Evolutionary conservation across 92 coral and sea anemone species (phyloP), one percentile per base, ranked within the genome.

Genomic region (Epizoanthus stellaris): DNA sequence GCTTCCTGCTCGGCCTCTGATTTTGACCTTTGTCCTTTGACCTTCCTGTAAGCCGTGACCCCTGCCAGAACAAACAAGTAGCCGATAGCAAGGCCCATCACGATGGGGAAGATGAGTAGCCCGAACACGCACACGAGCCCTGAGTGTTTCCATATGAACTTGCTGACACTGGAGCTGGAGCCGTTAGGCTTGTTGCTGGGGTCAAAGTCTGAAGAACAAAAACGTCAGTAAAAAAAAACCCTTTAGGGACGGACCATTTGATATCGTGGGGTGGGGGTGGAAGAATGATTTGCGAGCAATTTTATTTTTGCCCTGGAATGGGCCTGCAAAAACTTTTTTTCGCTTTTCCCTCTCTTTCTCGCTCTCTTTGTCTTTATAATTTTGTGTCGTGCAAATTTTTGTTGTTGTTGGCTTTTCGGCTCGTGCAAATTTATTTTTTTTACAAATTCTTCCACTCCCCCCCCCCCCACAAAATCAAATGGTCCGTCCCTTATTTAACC

Each of bases 81-180:
- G n/a, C 99, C 99, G 3, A 96, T 36, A 0, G 99, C 96, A n/a
- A 96, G 14, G 66, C 99, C 99, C 69, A 96, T 43, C 17, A 96
- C 81, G 49, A 96, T 89, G 80, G 99, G 99, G 62, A 96, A 86
- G 12, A 95, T 85, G 21, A 96, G 84, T 49, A 96, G 66, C 0
- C 96, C 98, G 40, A 89, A 80, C 40, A 96, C 82, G 64, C 99
- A 96, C 52, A 93, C 87, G 4, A 94, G 57, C 2, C 99, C 99
- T 16, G 98, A 94, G 89, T 96, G 95, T 75, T 94, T 96, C 91
- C 95, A 94, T 62, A 93, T 86, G 76, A 96, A 66, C 23, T 94
- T 95, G 38, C 98, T 87, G 61, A 94, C 40, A 19, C 73, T 45
- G 54, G 80, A 92, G 69, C 92, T 94, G 7, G 94, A 67, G 82